A percentile compares a stretch with the other conserved stretches of the same genome.
Conservation (phyloP, 2,797 vertebrate genomes). For the Loriculus beryllinus region DNA sequence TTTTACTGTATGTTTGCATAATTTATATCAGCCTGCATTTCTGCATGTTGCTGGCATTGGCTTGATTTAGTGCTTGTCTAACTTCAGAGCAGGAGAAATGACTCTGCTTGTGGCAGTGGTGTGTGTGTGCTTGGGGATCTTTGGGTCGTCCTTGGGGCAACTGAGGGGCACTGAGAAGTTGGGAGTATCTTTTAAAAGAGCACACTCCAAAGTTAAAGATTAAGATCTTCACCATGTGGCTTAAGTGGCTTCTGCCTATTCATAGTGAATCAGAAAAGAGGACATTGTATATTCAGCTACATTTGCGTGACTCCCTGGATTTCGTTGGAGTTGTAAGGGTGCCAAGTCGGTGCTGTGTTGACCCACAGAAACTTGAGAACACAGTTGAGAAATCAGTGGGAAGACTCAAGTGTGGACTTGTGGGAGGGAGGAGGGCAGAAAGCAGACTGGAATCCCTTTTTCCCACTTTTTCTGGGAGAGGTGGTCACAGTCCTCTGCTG, state of each 20-base stretch:
- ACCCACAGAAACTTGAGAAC: slow-evolving; percentile 10
- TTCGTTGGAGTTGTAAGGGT: not conserved
- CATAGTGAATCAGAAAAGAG: not conserved
- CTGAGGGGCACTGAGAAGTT: not conserved
- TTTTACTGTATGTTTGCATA: not conserved
- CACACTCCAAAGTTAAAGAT: not conserved
- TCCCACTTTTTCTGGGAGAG: not conserved
- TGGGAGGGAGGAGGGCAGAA: not conserved
- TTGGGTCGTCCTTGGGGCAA: not conserved
- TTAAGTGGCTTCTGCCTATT: not conserved
- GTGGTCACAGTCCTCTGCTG: not conserved
- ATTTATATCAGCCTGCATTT: slow-evolving; percentile 13
- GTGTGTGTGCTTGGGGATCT: rapidly evolving
- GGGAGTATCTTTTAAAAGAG: not conserved
- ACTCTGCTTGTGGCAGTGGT: not conserved
- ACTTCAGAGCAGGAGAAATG: not conserved
- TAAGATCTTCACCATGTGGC: not conserved
- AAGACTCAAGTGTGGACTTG: slow-evolving; percentile 7
- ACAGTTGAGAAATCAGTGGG: not conserved
- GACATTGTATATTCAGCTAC: not conserved
- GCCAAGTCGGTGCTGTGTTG: not conserved
- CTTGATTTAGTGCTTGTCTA: not conserved
- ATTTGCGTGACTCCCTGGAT: not conserved
- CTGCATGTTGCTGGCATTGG: not conserved
- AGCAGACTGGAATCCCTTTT: not conserved